A percentile compares a stretch with the other conserved stretches of the same genome.
Conservation (phyloP, 37 sponge, comb jelly and placozoan species). For the Cladorhizidae sp. region DNA sequence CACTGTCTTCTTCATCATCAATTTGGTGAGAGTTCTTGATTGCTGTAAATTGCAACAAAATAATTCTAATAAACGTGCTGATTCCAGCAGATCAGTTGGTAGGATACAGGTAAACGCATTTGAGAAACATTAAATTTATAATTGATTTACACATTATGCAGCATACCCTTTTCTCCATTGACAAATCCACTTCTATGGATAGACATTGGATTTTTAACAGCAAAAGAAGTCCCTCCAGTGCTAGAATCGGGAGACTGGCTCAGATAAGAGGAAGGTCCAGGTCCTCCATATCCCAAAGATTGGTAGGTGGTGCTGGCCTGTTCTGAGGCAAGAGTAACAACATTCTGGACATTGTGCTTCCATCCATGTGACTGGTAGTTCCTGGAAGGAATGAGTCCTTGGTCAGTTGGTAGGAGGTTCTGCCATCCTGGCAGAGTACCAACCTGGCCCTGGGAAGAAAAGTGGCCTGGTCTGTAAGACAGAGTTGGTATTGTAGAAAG, state of each 20-base stretch:
- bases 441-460: slow-evolving; percentile 1
- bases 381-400: slow-evolving; percentile 10
- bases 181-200: too few relatives aligned
- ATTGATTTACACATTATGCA: too few relatives aligned
- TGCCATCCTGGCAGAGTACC: slow-evolving; percentile 29
- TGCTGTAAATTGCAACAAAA: neutral
- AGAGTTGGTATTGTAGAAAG: neutral
- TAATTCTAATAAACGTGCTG: too few relatives aligned
- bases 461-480: neutral
- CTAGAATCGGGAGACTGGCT: neutral
- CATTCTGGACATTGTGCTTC: neutral
- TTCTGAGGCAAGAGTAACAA: neutral
- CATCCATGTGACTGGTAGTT: neutral
- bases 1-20: slow-evolving; percentile 18
- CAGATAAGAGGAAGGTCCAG: neutral
- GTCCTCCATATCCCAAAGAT: neutral
- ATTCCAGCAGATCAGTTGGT: too few relatives aligned
- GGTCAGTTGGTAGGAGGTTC: slow-evolving; percentile 33
- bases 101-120: too few relatives aligned
- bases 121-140: too few relatives aligned
- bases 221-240: neutral
- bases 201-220: neutral
- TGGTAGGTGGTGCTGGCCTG: neutral
- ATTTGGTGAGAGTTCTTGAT: neutral
- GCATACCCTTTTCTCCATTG: too few relatives aligned